These are phyloP conservation scores for Phaedon cochleariae DNA, from an alignment of 2,888 invertebrate species.

Conservation along the genomic window DNA sequence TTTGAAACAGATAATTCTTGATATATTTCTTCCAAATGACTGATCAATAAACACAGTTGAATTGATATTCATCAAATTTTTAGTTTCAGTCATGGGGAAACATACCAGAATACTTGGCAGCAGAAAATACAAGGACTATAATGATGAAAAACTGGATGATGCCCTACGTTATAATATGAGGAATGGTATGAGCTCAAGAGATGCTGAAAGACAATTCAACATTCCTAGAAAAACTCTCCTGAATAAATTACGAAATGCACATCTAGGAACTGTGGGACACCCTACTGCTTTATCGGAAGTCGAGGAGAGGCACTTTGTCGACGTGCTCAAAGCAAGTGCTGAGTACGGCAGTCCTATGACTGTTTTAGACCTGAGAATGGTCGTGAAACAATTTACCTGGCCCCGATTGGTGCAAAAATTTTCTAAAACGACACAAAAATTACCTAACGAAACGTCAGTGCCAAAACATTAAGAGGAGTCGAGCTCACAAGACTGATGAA, in stretches of 20 bases:
- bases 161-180: background rate
- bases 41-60: background rate
- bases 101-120: background rate
- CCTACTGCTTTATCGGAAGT: constrained; percentile 15
- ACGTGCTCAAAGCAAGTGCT: constrained; percentile 5
- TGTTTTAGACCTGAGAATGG: constrained; percentile 14
- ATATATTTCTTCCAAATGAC: background rate
- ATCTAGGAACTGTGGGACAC: constrained; percentile 12
- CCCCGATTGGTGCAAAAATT: constrained; percentile 7
- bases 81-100: background rate
- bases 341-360: constrained; percentile 18
- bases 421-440: constrained; percentile 22
- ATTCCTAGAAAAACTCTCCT: background rate
- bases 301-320: constrained; percentile 22
- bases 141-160: background rate
- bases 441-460: constrained; percentile 18
- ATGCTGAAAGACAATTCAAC: background rate
- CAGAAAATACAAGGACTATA: background rate
- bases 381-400: constrained; percentile 27
- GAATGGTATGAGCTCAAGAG: background rate
- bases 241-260: background rate
- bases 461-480: constrained; percentile 33
- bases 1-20: too few species aligned
- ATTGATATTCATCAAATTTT: background rate
- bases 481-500: constrained; percentile 30